Base-by-base conservation (phyloP, 2,797 vertebrate genomes). In the Mormyrus hasselquistii region DNA sequence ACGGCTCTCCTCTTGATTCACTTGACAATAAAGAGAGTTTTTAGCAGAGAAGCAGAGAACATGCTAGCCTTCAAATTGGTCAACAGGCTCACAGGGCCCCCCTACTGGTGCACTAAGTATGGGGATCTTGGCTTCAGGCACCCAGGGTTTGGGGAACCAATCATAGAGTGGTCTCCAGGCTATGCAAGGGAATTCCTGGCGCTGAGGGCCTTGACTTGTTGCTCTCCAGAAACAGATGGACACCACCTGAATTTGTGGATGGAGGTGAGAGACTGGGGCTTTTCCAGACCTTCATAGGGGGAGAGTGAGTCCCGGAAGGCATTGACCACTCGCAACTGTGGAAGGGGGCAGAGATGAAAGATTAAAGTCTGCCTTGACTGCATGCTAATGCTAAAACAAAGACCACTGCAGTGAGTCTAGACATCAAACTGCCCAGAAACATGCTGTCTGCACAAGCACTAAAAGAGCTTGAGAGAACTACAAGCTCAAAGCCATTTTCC, bases 251-350 rank as follows among this genome's bases (percentile, higher is more conserved):
- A 99, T 95, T 99, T 99, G 96, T 99, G 99, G 95, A 99, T 99
- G 0, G 99, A 99, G 93, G 96, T 95, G 94, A 98, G 96, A 73
- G 98, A 98, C 95, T 99, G 98, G 2, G 97, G 98, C 94, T 99
- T 99, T 96, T 99, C 97, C 94, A 99, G 95, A 93, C 99, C 98
- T 97, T 99, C 98, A 91, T 99, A 99, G 94, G 99, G 97, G 95
- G 98, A 99, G 94, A 99, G 96, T 95, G 98, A 98, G 97, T 98
- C 99, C 97, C 98, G 99, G 99, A 99, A 99, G 95, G 99, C 99
- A 97, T 99, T 99, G 98, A 99, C 99, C 97, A 99, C 99, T 96
- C 98, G 97, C 96, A 99, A 99, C 99, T 99, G 53, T 38, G 29
- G 53, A 52, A 84, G 47, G 22, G 41, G 3, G 9, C 82, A 84